These are phyloP conservation scores for Callionymus lyra DNA, from an alignment of 2,113 vertebrate species.

Conservation along the genomic window DNA sequence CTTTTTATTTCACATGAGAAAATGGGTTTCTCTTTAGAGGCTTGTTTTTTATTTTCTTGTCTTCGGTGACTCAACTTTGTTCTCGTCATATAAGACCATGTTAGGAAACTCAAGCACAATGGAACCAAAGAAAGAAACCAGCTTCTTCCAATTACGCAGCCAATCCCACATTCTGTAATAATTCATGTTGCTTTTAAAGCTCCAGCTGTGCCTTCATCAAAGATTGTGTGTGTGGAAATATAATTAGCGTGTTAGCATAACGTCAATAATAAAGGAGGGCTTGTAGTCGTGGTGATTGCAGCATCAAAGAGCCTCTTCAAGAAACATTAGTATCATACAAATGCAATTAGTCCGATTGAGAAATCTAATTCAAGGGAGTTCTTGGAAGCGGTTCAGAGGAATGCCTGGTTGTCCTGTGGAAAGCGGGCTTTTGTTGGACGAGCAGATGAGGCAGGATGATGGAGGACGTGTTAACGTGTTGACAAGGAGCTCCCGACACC, in stretches of 20 bases:
- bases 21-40: too few relatives aligned
- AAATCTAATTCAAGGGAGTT: constrained; percentile 33
- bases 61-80: too few relatives aligned
- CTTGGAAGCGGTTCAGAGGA: constrained; percentile 47
- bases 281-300: constrained; percentile 48
- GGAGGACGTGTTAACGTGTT: constrained; percentile 14
- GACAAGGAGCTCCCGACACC: background rate
- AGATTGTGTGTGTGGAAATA: constrained; percentile 58
- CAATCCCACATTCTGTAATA: constrained; percentile 46
- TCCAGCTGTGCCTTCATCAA: constrained; percentile 59
- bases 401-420: constrained; percentile 9
- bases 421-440: too few relatives aligned
- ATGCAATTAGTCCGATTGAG: constrained; percentile 55
- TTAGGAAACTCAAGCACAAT: constrained; percentile 11
- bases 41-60: too few relatives aligned
- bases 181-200: constrained; percentile 41
- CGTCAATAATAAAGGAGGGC: constrained; percentile 46
- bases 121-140: constrained; percentile 30
- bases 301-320: constrained; percentile 59
- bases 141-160: constrained; percentile 28
- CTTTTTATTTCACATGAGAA: background rate
- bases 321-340: constrained; percentile 47
- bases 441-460: constrained; percentile 10
- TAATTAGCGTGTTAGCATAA: constrained; percentile 62
- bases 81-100: too few relatives aligned